These are phyloP conservation scores for Callopanchax toddi DNA, from an alignment of 2,113 vertebrate species.

Conservation along the genomic window DNA sequence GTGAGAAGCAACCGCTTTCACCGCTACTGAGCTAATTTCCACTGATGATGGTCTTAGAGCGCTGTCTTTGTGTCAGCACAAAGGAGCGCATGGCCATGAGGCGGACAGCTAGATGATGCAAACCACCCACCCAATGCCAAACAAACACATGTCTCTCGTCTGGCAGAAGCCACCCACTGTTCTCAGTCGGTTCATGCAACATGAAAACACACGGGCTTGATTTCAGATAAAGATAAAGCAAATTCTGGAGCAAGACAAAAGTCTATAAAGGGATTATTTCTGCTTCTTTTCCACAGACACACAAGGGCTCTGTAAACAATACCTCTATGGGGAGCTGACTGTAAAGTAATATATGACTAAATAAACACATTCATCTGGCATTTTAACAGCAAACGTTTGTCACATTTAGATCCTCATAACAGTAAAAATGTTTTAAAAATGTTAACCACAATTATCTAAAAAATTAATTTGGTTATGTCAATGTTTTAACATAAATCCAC, in stretches of 20 bases:
- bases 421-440: no score
- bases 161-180: conserved; percentile 62
- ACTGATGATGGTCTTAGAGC: conserved; percentile 77
- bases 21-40: conserved; percentile 76
- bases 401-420: no score
- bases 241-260: conserved; percentile 39
- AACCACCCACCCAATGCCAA: conserved; percentile 73
- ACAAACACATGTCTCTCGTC: conserved; percentile 77
- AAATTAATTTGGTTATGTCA: no score
- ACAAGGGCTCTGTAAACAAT: conserved; percentile 31
- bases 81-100: conserved; percentile 69
- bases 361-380: no score
- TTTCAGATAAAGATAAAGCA: conserved; percentile 56
- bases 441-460: no score
- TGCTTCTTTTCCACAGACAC: conserved; percentile 39
- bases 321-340: no score
- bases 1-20: conserved; percentile 76
- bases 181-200: conserved; percentile 42
- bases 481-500: no score
- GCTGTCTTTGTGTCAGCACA: conserved; percentile 70
- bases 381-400: no score
- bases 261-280: conserved; percentile 38
- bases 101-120: conserved; percentile 75
- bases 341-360: no score
- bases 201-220: conserved; percentile 35